Conservation (phyloP, 1,140 invertebrate species). For the Euura lappo region DNA sequence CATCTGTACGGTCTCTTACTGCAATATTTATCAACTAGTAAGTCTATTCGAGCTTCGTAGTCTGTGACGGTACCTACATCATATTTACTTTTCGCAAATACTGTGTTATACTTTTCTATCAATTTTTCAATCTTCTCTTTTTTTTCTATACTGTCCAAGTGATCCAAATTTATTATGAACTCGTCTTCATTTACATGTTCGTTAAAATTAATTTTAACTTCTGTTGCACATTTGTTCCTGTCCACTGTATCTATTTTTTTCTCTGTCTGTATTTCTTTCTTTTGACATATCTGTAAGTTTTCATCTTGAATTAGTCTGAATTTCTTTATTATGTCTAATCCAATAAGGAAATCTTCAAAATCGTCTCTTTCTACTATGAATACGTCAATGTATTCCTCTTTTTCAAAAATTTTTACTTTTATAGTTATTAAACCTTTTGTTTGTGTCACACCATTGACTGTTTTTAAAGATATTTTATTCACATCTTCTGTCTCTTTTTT, state of each 20-base stretch:
- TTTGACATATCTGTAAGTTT: slow-evolving; percentile 28
- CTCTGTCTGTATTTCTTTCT: slow-evolving; percentile 11
- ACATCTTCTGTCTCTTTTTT: slow-evolving; percentile 19
- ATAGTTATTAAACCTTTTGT: slow-evolving; percentile 21
- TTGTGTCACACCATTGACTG: slow-evolving; percentile 23
- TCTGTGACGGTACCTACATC: slow-evolving; percentile 27
- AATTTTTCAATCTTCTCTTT: slow-evolving; percentile 33
- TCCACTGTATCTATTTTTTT: slow-evolving; percentile 24
- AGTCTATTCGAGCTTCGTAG: slow-evolving; percentile 38
- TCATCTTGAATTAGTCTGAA: slow-evolving; percentile 27
- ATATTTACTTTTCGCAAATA: slow-evolving; percentile 38
- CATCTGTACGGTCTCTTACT: slow-evolving; percentile 39
- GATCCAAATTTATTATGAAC: slow-evolving; percentile 30
- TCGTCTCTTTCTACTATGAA: slow-evolving; percentile 18
- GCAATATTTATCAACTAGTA: slow-evolving; percentile 37
- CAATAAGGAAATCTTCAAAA: slow-evolving; percentile 25
- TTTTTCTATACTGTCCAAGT: slow-evolving; percentile 36
- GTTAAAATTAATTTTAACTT: slow-evolving; percentile 35
- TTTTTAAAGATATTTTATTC: slow-evolving; percentile 23
- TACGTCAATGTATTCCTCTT: slow-evolving; percentile 16
- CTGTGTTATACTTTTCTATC: slow-evolving; percentile 31
- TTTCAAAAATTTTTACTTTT: slow-evolving; percentile 27
- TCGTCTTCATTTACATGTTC: slow-evolving; percentile 36
- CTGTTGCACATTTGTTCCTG: slow-evolving; percentile 15
- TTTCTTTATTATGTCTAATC: slow-evolving; percentile 22